phyloP scores from a whole-genome alignment of 2,888 invertebrate genomes.

The Ypsolopha sequella region DNA sequence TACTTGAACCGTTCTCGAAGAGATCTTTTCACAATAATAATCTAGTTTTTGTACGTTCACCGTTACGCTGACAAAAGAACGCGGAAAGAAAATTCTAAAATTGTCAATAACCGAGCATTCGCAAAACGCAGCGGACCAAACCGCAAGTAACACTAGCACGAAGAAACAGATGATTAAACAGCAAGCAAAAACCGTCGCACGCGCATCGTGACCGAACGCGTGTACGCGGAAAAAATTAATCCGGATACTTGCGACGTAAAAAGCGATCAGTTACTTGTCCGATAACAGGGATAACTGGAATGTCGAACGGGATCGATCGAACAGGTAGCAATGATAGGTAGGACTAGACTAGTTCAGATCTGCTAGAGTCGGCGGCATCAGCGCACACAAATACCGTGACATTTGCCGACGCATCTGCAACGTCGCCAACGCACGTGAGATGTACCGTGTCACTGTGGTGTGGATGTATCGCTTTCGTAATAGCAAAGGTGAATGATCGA shows the following conservation, averaged over 20 bases:
- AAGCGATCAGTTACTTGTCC: conserved; percentile 14
- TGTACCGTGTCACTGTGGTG: too few species aligned
- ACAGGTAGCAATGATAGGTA: conserved; percentile 9
- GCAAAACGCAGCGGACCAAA: conserved; percentile 18
- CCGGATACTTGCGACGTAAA: background rate
- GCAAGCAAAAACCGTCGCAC: conserved; percentile 15
- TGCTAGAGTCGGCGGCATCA: conserved; percentile 1
- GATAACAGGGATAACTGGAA: conserved; percentile 24
- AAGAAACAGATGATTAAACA: conserved; percentile 9
- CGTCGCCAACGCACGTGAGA: conserved; percentile 18
- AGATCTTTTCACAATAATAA: too few species aligned
- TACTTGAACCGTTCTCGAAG: too few species aligned
- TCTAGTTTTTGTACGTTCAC: background rate
- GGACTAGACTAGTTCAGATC: background rate
- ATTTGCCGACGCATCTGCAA: conserved; percentile 29
- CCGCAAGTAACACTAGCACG: conserved; percentile 24
- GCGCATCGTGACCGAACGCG: conserved; percentile 4
- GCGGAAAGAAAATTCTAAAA: background rate
- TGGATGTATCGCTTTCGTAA: conserved; percentile 27
- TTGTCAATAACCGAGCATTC: background rate
- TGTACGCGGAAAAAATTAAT: background rate
- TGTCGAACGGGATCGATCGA: conserved; percentile 40
- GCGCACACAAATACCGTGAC: conserved; percentile 56
- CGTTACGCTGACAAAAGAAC: background rate
- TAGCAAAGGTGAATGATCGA: conserved; percentile 57